Conservation (phyloP, 2,113 vertebrate species). For the Enhydra lutris region DNA sequence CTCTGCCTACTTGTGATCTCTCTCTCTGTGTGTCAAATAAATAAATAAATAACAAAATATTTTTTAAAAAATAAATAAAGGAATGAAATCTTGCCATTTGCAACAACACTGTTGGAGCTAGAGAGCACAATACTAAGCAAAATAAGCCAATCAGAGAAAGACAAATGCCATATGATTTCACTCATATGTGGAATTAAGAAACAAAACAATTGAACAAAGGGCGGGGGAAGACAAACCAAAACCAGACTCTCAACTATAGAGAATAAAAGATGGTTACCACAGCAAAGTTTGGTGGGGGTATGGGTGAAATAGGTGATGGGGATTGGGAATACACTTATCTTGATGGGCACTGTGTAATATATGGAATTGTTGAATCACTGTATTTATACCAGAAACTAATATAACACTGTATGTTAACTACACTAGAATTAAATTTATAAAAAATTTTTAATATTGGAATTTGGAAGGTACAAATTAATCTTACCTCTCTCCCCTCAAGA, state of each 20-base stretch:
- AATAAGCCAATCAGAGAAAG: not conserved
- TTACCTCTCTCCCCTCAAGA: not conserved
- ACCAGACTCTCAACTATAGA: not conserved
- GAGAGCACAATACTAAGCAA: not conserved
- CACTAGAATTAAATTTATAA: not conserved
- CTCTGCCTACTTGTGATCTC: no score
- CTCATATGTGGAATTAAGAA: not conserved
- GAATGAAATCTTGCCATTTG: not conserved
- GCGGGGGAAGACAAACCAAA: not conserved
- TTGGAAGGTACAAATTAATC: not conserved
- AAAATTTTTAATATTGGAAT: not conserved
- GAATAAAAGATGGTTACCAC: not conserved
- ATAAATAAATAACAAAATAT: no score
- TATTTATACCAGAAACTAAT: not conserved
- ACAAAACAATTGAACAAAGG: not conserved
- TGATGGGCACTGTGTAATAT: not conserved
- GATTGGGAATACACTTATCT: not conserved
- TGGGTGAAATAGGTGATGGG: not conserved
- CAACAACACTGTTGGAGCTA: not conserved
- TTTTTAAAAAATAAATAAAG: not conserved
- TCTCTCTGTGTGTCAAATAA: no score
- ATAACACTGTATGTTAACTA: not conserved
- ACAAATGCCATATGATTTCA: not conserved
- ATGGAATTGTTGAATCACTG: not conserved
- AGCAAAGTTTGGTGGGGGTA: not conserved